Conservation (phyloP, 2,113 vertebrate species). For the Oreochromis spilurus region DNA sequence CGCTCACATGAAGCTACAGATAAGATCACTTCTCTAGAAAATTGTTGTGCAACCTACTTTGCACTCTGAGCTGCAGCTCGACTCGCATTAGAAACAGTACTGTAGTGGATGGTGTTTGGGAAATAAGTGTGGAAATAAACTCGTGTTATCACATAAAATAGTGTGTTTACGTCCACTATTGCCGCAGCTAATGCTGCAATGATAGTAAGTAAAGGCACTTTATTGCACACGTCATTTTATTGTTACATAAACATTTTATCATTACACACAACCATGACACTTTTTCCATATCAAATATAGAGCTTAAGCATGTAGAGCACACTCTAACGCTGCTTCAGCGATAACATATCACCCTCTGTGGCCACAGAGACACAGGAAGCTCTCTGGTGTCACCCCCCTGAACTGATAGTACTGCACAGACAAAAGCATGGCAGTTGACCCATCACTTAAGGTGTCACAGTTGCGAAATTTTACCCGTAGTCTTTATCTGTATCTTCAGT, state of each 20-base stretch:
- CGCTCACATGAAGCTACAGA: constrained; percentile 48
- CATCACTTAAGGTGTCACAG: constrained; percentile 22
- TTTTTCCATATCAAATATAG: not conserved
- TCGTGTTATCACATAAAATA: not conserved
- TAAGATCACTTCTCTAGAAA: constrained; percentile 53
- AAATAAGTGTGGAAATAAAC: not conserved
- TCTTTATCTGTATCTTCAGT: constrained; percentile 7
- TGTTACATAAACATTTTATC: not conserved
- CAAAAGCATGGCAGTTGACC: constrained; percentile 15
- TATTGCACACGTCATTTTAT: not conserved
- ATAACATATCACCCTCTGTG: not conserved
- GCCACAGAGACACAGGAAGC: constrained; percentile 27
- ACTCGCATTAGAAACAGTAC: not conserved
- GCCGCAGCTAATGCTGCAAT: accelerated
- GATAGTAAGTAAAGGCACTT: not conserved
- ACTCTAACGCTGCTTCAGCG: not conserved
- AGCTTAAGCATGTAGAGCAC: not conserved
- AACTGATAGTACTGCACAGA: constrained; percentile 12
- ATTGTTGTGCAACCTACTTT: constrained; percentile 56
- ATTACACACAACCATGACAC: not conserved
- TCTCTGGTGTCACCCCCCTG: not conserved
- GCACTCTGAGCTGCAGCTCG: not conserved
- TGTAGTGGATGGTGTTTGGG: not conserved
- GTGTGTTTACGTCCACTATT: not conserved
- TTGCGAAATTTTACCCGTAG: not conserved